Evolutionary conservation across 2,888 invertebrate genomes (phyloP).

Genomic region (Euproctis similis): DNA sequence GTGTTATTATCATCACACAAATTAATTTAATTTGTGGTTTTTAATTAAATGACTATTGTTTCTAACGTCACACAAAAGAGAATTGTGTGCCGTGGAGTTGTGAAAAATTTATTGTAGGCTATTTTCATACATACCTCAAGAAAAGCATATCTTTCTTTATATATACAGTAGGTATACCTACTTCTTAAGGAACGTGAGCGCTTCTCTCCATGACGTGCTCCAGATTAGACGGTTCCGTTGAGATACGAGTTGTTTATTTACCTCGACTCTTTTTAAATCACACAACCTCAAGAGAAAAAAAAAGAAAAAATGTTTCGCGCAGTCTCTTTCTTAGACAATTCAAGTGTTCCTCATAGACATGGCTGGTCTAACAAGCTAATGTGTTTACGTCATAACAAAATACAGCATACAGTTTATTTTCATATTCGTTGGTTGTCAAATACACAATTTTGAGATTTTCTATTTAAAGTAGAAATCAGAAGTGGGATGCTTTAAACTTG

Average conservation of each 20-base stretch:
- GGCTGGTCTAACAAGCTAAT: no score
- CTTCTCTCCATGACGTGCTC: constrained; percentile 42
- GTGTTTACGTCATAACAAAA: no score
- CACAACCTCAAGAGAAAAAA: constrained; percentile 25
- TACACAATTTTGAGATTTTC: no score
- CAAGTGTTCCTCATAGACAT: constrained; percentile 32
- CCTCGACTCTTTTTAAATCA: constrained; percentile 53
- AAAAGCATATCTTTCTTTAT: constrained; percentile 53
- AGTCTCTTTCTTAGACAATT: constrained; percentile 46
- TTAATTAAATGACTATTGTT: constrained; percentile 19
- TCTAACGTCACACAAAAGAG: constrained; percentile 12
- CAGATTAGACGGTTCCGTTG: constrained; percentile 63
- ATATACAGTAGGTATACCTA: constrained; percentile 49
- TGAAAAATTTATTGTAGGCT: constrained; percentile 37
- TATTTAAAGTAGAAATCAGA: no score
- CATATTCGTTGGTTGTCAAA: no score
- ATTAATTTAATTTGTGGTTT: no score
- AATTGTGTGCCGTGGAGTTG: constrained; percentile 23
- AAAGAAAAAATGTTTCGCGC: constrained; percentile 58
- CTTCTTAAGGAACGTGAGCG: constrained; percentile 58
- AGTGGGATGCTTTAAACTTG: background rate
- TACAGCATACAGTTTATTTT: no score
- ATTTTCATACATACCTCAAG: no score
- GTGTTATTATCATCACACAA: no score
- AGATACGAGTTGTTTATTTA: constrained; percentile 66